Evolutionary conservation across 2,797 vertebrate species (phyloP).

Genomic region (Potorous gilbertii): DNA sequence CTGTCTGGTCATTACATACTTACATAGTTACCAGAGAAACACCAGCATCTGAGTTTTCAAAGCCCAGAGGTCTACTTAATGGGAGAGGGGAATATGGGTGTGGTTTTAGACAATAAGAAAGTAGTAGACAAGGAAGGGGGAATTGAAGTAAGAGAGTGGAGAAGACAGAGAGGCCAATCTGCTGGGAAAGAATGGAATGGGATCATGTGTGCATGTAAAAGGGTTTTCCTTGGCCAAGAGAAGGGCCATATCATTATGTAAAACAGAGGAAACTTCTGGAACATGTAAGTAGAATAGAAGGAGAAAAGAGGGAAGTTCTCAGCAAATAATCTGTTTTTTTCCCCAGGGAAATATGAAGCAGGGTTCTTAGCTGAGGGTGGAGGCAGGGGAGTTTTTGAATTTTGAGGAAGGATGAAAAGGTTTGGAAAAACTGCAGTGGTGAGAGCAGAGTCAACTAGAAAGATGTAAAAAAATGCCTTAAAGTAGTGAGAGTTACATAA

Average conservation of each 20-base stretch:
- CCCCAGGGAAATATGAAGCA: neutral
- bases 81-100: neutral
- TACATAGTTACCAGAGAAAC: too few species aligned
- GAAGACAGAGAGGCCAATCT: neutral
- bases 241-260: neutral
- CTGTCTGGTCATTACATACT: too few species aligned
- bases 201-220: neutral
- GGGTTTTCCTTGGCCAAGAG: neutral
- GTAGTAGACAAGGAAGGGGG: neutral
- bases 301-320: neutral
- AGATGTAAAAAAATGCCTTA: neutral
- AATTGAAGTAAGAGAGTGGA: neutral
- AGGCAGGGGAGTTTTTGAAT: neutral
- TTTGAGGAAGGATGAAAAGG: neutral
- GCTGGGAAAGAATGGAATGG: neutral
- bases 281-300: neutral
- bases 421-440: neutral
- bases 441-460: neutral
- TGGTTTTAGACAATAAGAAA: too few species aligned
- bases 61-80: too few species aligned
- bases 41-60: too few species aligned
- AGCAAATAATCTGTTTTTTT: neutral
- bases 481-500: neutral
- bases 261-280: neutral
- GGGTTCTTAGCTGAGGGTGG: neutral